Percentiles rank a stretch among this genome's conserved stretches.
phyloP scores from a whole-genome alignment of 2,888 invertebrate genomes.

The Heliconius erato region DNA sequence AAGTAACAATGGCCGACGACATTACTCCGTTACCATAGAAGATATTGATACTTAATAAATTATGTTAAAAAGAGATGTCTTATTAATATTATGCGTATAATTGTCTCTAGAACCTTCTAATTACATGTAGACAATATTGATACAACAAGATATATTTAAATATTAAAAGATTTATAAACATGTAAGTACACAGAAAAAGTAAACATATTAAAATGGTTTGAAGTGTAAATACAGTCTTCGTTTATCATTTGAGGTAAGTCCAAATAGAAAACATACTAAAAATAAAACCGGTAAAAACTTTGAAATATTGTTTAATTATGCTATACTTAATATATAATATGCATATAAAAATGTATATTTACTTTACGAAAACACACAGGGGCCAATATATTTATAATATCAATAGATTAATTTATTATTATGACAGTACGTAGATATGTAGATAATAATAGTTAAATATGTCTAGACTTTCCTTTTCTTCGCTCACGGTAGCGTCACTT shows the following conservation, averaged over 20 bases:
- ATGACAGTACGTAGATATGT: neutral
- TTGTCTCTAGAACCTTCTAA: constrained; percentile 46
- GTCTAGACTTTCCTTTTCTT: neutral
- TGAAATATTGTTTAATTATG: constrained; percentile 17
- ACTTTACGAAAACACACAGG: constrained; percentile 9
- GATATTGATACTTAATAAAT: constrained; percentile 35
- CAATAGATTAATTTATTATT: constrained; percentile 12
- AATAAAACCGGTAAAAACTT: constrained; percentile 2
- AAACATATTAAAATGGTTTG: constrained; percentile 12
- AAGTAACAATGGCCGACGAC: constrained; percentile 77
- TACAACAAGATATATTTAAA: constrained; percentile 9
- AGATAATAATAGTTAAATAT: neutral
- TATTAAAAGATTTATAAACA: constrained; percentile 22
- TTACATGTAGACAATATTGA: constrained; percentile 45
- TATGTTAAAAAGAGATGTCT: constrained; percentile 39
- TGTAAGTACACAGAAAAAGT: constrained; percentile 33
- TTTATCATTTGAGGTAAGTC: constrained; percentile 36
- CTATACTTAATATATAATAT: neutral
- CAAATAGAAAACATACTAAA: constrained; percentile 18
- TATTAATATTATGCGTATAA: constrained; percentile 47
- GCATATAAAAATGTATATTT: constrained; percentile 8
- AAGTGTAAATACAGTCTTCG: constrained; percentile 47
- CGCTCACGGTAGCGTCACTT: neutral
- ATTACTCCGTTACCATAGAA: constrained; percentile 66
- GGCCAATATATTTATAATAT: constrained; percentile 35